A percentile compares a stretch with the other conserved stretches of the same genome.
These are phyloP conservation scores for Nemotelus nigrinus DNA, from an alignment of 2,888 invertebrate genomes.

Conservation along the genomic window DNA sequence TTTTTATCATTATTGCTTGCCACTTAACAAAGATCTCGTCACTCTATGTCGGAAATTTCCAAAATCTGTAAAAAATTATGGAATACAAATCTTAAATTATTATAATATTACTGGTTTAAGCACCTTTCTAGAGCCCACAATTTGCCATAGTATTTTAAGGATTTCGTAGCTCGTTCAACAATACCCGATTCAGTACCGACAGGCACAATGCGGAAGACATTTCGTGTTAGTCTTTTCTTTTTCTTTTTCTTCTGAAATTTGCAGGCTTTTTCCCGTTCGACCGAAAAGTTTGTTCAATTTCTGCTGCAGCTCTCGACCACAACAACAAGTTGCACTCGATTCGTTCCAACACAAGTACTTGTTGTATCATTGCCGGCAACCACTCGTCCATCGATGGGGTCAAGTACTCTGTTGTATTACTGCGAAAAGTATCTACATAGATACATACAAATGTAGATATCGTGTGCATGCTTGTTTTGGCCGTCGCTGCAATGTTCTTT, in stretches of 20 bases:
- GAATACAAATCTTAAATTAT: too few species aligned
- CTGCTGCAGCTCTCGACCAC: background rate
- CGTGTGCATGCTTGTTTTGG: background rate
- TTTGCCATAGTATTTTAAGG: too few species aligned
- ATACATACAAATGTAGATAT: background rate
- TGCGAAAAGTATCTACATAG: background rate
- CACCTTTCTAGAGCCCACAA: too few species aligned
- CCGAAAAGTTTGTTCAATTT: background rate
- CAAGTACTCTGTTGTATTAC: constrained; percentile 9
- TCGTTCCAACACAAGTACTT: background rate
- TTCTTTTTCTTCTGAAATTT: background rate
- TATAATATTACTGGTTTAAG: too few species aligned
- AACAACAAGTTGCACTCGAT: background rate
- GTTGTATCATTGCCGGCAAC: background rate
- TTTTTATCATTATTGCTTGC: too few species aligned
- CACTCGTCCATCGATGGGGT: constrained; percentile 29
- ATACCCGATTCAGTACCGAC: too few species aligned
- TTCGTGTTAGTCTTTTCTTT: background rate
- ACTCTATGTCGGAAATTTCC: too few species aligned
- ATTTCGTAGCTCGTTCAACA: too few species aligned
- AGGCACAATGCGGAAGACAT: background rate
- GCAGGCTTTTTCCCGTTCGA: background rate
- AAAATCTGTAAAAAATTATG: too few species aligned
- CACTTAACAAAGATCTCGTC: too few species aligned
- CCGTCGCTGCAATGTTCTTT: background rate